phyloP scores from a whole-genome alignment of 2,113 vertebrate species.

The Psittacara wagleri region DNA sequence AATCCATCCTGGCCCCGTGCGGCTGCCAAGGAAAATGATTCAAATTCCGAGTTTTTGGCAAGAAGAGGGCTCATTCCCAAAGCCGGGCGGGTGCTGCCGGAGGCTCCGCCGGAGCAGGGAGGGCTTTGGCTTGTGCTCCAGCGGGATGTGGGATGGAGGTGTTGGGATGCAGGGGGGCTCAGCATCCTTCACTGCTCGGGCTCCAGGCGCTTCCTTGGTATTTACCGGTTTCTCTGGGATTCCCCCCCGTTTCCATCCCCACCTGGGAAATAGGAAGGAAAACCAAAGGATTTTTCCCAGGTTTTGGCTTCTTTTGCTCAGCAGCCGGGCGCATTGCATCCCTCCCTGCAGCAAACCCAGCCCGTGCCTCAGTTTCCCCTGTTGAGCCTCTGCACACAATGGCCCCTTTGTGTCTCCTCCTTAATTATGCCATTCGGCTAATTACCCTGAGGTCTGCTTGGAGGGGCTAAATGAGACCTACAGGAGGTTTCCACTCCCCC shows the following conservation, averaged over 20 bases:
- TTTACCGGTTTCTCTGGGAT: not conserved
- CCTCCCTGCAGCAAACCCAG: not conserved
- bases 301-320: not conserved
- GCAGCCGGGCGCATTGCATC: not conserved
- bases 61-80: not conserved
- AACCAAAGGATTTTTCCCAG: not conserved
- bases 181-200: not conserved
- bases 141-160: not conserved
- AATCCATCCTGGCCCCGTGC: not conserved
- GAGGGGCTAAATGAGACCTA: constrained; percentile 26
- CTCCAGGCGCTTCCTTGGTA: not conserved
- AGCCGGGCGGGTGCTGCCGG: not conserved
- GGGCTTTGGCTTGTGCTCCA: not conserved
- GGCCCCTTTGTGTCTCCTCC: constrained; percentile 32
- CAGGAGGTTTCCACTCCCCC: constrained; percentile 12
- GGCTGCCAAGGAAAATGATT: constrained; percentile 46
- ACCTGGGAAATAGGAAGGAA: not conserved
- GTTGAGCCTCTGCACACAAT: not conserved
- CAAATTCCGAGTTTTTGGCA: constrained; percentile 13
- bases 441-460: constrained; percentile 32
- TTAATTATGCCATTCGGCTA: constrained; percentile 58
- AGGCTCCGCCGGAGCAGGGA: not conserved
- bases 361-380: constrained; percentile 44
- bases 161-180: not conserved
- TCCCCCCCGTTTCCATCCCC: not conserved